These are phyloP conservation scores for Datnioides undecimradiatus DNA, from an alignment of 2,113 vertebrate species.

Conservation along the genomic window DNA sequence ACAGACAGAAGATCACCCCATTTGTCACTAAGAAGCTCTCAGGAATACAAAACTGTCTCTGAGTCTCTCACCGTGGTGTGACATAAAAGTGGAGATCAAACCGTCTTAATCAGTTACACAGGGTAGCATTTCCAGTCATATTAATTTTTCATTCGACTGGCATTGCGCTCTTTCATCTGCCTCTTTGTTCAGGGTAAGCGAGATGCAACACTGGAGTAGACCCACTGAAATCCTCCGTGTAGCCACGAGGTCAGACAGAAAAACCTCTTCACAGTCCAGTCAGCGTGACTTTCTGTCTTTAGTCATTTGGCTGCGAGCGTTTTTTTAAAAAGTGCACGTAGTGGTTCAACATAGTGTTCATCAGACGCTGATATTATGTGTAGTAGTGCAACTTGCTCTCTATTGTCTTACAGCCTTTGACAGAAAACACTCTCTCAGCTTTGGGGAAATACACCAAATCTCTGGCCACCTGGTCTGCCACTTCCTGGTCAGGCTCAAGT, in stretches of 20 bases:
- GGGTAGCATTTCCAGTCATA: constrained; percentile 20
- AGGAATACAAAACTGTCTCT: neutral
- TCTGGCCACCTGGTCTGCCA: constrained; percentile 83
- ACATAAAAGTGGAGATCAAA: constrained; percentile 24
- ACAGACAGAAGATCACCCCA: neutral
- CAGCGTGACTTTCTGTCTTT: constrained; percentile 39
- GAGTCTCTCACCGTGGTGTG: neutral
- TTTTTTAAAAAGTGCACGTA: constrained; percentile 48
- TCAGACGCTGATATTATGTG: constrained; percentile 41
- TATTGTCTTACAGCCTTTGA: constrained; percentile 96
- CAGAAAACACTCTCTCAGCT: constrained; percentile 89
- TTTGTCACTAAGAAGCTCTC: constrained; percentile 20
- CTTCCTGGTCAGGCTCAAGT: constrained; percentile 58
- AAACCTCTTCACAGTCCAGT: constrained; percentile 24
- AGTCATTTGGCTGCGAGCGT: constrained; percentile 30
- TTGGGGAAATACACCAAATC: constrained; percentile 94
- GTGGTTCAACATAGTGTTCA: constrained; percentile 10
- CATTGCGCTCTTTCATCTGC: neutral
- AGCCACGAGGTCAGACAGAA: constrained; percentile 11
- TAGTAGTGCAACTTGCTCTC: constrained; percentile 92
- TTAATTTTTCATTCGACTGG: constrained; percentile 29
- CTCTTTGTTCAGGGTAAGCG: constrained; percentile 35
- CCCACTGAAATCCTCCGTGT: constrained; percentile 14
- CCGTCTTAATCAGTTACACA: constrained; percentile 10
- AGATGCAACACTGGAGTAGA: constrained; percentile 25